A percentile compares a stretch with the other conserved stretches of the same genome.
Evolutionary conservation across 2,797 vertebrate species (phyloP).

Genomic region (Loris lydekkerianus): DNA sequence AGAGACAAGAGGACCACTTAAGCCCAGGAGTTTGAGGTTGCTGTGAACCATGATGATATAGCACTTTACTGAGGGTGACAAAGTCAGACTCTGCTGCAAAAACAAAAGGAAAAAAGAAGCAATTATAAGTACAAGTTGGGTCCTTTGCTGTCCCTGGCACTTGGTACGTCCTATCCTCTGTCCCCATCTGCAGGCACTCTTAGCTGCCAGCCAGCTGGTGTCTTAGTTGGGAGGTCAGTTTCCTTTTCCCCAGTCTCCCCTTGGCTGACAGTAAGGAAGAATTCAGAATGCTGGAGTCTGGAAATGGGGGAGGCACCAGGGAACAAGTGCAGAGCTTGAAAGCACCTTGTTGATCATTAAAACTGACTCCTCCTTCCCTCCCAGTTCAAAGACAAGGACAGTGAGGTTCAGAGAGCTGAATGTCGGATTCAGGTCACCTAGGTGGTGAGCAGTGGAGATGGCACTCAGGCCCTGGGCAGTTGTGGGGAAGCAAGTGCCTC

Average conservation of each 20-base stretch:
- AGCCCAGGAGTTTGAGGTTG: too few relatives aligned
- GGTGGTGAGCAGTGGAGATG: background rate
- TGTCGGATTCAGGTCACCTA: background rate
- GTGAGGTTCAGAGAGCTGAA: background rate
- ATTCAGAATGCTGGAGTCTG: background rate
- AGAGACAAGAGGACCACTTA: too few relatives aligned
- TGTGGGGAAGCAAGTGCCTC: background rate
- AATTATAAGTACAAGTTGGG: background rate
- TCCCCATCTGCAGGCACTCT: background rate
- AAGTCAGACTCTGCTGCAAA: too few relatives aligned
- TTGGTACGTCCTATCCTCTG: background rate
- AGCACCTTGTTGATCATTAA: background rate
- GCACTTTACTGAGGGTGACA: too few relatives aligned
- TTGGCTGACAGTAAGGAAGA: background rate
- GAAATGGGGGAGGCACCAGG: background rate
- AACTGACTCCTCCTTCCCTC: background rate
- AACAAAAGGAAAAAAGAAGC: background rate
- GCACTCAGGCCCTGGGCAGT: background rate
- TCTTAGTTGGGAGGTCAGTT: background rate
- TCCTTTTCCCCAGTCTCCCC: background rate
- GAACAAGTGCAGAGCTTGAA: background rate
- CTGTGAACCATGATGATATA: too few relatives aligned
- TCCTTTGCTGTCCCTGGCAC: background rate
- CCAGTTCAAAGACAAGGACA: background rate
- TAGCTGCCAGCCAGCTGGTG: background rate